Conservation (phyloP, 2,797 vertebrate species). For the Helarctos malayanus region DNA sequence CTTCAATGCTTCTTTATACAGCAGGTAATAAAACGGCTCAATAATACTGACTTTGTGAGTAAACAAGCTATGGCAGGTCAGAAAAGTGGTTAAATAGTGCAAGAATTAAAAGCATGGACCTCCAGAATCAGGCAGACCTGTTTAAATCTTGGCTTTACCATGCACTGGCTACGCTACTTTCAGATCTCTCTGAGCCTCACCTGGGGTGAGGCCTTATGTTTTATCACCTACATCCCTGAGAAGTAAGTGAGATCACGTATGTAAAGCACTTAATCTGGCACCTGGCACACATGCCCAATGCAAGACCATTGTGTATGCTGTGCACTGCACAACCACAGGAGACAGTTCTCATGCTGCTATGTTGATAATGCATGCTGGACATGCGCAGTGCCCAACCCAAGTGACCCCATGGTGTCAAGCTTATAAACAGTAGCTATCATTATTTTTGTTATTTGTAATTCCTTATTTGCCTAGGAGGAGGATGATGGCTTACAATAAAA, state of each 20-base stretch:
- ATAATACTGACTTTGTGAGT: not conserved
- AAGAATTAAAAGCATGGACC: not conserved
- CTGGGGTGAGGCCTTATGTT: not conserved
- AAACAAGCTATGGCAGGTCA: not conserved
- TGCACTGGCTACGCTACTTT: not conserved
- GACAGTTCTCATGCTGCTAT: not conserved
- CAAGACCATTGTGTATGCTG: not conserved
- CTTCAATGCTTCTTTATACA: conserved; percentile 19
- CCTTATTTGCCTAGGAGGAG: conserved; percentile 30
- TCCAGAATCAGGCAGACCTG: not conserved
- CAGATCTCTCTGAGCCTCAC: not conserved
- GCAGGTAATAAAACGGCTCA: conserved; percentile 16
- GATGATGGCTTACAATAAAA: not conserved
- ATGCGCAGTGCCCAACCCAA: not conserved
- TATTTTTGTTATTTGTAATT: conserved; percentile 12
- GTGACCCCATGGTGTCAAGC: not conserved
- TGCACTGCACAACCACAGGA: not conserved
- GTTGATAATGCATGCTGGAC: not conserved
- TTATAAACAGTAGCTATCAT: conserved; percentile 9
- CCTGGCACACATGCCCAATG: not conserved
- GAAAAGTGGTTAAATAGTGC: not conserved
- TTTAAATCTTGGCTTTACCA: not conserved
- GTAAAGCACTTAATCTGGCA: not conserved
- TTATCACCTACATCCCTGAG: not conserved
- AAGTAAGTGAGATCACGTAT: not conserved